Conservation (phyloP, 2,888 invertebrate genomes). For the Epinotia ramella region DNA sequence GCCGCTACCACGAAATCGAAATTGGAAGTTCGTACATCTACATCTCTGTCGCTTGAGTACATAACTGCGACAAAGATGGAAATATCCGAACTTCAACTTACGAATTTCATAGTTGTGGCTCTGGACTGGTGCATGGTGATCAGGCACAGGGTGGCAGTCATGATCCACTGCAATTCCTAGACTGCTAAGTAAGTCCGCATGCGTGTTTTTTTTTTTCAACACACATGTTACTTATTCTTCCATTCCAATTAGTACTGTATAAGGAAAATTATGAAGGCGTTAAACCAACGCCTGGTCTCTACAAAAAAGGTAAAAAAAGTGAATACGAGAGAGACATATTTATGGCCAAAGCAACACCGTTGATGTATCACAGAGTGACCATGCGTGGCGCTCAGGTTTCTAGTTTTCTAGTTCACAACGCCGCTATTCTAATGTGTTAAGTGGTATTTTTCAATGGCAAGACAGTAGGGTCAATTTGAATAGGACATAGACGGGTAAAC, state of each 20-base stretch:
- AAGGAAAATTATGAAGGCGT: slow-evolving; percentile 20
- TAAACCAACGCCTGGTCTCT: slow-evolving; percentile 1
- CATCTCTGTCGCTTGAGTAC: no score
- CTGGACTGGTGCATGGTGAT: no score
- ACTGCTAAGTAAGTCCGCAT: not conserved
- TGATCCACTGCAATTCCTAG: not conserved
- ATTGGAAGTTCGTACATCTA: no score
- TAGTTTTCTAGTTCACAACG: not conserved
- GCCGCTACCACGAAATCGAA: no score
- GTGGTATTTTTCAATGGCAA: not conserved
- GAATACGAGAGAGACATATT: slow-evolving; percentile 24
- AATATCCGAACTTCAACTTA: no score
- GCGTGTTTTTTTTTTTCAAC: not conserved
- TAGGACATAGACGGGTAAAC: not conserved
- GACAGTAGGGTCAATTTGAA: not conserved
- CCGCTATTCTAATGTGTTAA: not conserved
- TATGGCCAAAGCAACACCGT: slow-evolving; percentile 20
- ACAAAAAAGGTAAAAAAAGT: not conserved
- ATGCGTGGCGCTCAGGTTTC: slow-evolving; percentile 32
- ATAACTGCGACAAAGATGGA: no score
- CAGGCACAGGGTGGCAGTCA: no score
- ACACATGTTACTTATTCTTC: slow-evolving; percentile 1
- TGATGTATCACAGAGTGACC: slow-evolving; percentile 21
- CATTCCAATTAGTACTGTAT: not conserved
- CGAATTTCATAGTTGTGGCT: no score